phyloP scores from a whole-genome alignment of 2,113 vertebrate species.

The Mus musculus region GRCm39 chr4:68076001-68076500 shows the following conservation, averaged over 20 bases:
- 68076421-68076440: conserved; percentile 9
- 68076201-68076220: background rate
- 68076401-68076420: conserved; percentile 36
- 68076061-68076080: background rate
- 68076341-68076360: conserved; percentile 54
- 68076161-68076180: background rate
- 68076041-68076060: background rate
- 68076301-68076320: background rate
- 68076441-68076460: conserved; percentile 45
- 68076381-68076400: conserved; percentile 62
- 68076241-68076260: conserved; percentile 40
- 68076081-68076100: conserved; percentile 6
- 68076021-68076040: background rate
- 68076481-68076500: conserved; percentile 59
- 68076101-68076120: background rate
- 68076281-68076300: background rate
- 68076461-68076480: background rate
- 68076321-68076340: conserved; percentile 50
- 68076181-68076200: background rate
- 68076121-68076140: background rate
- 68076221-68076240: conserved; percentile 14
- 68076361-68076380: conserved; percentile 60
- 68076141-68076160: background rate
- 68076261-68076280: background rate
- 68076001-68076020: background rate